These are phyloP conservation scores for Diplogasteroides magnus DNA, from an alignment of 1,140 invertebrate species.

Conservation along the genomic window DNA sequence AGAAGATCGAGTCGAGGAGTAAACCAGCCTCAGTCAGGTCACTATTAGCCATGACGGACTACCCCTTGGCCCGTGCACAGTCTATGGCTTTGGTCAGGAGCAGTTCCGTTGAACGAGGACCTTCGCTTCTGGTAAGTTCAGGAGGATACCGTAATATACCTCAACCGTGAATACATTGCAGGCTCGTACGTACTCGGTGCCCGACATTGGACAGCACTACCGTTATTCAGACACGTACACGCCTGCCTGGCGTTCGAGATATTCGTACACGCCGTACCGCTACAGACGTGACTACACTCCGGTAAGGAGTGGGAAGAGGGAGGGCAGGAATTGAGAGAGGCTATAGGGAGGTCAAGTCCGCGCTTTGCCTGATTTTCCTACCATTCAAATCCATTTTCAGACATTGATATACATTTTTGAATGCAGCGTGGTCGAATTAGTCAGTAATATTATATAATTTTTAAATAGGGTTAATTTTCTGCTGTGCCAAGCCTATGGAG, in stretches of 20 bases:
- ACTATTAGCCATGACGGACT: not conserved
- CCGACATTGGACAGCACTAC: conserved; percentile 27
- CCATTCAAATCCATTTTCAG: no score
- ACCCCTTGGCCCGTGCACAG: not conserved
- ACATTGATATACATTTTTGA: no score
- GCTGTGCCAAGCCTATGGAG: no score
- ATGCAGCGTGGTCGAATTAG: no score
- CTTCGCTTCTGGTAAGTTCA: not conserved
- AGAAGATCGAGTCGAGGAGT: not conserved
- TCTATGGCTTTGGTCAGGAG: not conserved
- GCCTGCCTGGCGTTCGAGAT: conserved; percentile 30
- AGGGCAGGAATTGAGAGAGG: no score
- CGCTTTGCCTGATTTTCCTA: no score
- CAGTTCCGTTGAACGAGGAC: not conserved
- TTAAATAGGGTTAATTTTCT: no score
- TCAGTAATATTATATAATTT: no score
- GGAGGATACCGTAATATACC: not conserved
- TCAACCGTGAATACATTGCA: not conserved
- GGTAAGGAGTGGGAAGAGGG: conserved; percentile 8
- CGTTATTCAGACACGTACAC: conserved; percentile 24
- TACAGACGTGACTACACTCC: conserved; percentile 22
- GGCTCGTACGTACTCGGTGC: conserved; percentile 27
- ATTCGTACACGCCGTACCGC: conserved; percentile 20
- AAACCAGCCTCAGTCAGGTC: not conserved
- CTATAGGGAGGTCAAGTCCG: no score